A percentile compares a stretch with the other conserved stretches of the same genome.
Conservation (phyloP, 1,140 invertebrate species). For the Caenorhabditis inopinata region DNA sequence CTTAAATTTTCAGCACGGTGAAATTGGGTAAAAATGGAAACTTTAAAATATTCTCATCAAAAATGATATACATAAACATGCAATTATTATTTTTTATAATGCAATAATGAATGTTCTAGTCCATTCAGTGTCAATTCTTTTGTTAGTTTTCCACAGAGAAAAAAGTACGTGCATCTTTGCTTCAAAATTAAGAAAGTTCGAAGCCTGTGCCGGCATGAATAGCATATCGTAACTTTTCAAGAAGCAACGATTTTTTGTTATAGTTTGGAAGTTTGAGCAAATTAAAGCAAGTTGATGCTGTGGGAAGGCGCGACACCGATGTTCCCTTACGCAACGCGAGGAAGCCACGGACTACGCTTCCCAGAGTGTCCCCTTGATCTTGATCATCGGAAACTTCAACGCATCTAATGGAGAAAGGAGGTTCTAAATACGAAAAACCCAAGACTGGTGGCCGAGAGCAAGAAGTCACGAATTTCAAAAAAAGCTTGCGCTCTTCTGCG, state of each 20-base stretch:
- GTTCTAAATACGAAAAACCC: constrained; percentile 94
- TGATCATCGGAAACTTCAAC: constrained; percentile 98
- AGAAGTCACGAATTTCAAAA: constrained; percentile 98
- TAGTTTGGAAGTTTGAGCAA: constrained; percentile 97
- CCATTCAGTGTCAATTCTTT: no score
- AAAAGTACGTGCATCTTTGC: no score
- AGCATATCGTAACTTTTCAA: constrained; percentile 94
- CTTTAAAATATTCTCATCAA: no score
- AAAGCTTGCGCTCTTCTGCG: constrained; percentile 84
- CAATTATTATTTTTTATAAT: no score
- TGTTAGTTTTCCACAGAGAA: no score
- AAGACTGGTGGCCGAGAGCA: constrained; percentile 95
- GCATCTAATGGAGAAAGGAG: constrained; percentile 97
- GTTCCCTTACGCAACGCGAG: constrained; percentile 83
- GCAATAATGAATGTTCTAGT: no score
- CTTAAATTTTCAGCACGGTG: no score
- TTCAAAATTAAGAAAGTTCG: constrained; percentile 73
- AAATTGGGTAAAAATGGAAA: no score
- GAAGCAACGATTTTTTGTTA: constrained; percentile 87
- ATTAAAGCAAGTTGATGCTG: constrained; percentile 98
- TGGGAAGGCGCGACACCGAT: constrained; percentile 89
- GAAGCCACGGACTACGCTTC: constrained; percentile 93
- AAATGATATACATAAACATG: no score
- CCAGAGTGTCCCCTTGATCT: constrained; percentile 92
- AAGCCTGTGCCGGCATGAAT: constrained; percentile 97